These are phyloP conservation scores for Eulemur mongoz DNA, from an alignment of 2,797 vertebrate species.

Conservation along the genomic window DNA sequence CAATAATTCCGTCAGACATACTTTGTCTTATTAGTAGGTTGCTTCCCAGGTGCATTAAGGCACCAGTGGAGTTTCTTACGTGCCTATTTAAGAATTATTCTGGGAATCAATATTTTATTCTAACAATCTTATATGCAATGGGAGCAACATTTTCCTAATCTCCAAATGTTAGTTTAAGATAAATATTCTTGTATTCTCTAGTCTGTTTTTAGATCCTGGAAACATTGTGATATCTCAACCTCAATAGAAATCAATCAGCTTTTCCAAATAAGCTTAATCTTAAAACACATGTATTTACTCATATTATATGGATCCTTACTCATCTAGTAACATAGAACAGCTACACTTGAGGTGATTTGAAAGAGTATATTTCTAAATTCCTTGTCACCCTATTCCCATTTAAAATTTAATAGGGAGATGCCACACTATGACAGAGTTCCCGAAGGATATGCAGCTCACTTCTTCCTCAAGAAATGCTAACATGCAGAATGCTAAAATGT, in stretches of 20 bases:
- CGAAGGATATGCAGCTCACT: background rate
- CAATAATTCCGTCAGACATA: background rate
- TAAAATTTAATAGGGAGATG: constrained; percentile 42
- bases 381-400: background rate
- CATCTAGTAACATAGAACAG: background rate
- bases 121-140: background rate
- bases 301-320: background rate
- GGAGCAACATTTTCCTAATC: background rate
- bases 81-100: background rate
- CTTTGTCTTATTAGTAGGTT: background rate
- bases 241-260: background rate
- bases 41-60: background rate
- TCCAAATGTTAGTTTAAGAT: background rate
- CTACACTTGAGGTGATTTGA: background rate
- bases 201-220: background rate
- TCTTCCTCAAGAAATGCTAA: background rate
- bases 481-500: background rate
- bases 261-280: background rate
- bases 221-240: background rate
- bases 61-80: background rate
- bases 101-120: background rate
- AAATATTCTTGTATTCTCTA: background rate
- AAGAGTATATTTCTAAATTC: background rate
- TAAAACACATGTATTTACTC: background rate
- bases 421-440: background rate